Conservation (phyloP, 2,888 invertebrate species). For the Eurytoma californica region DNA sequence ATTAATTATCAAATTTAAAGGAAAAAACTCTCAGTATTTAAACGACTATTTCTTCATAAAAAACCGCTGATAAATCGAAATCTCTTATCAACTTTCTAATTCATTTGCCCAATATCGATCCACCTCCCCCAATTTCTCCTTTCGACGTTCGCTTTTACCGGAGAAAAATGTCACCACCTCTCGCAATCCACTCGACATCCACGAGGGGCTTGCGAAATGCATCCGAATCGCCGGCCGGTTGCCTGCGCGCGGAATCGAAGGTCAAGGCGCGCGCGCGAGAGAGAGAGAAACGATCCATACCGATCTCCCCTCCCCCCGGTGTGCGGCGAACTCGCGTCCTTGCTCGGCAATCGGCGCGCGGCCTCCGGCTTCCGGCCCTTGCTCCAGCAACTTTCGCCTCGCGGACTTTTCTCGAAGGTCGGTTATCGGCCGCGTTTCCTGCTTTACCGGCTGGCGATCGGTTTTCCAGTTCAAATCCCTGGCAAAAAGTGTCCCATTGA, state of each 20-base stretch:
- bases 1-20: too few species aligned
- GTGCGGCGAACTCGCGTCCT: slow-evolving; percentile 33
- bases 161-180: not conserved
- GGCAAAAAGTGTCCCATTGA: not conserved
- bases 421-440: slow-evolving; percentile 4
- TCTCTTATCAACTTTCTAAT: not conserved
- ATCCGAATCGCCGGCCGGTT: slow-evolving; percentile 2
- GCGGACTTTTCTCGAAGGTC: slow-evolving; percentile 29
- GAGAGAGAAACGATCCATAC: slow-evolving; percentile 14
- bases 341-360: slow-evolving; percentile 38
- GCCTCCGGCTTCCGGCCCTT: slow-evolving; percentile 44
- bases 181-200: not conserved
- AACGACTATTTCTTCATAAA: too few species aligned
- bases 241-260: slow-evolving; percentile 34
- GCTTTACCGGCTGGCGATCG: slow-evolving; percentile 2
- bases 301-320: not conserved
- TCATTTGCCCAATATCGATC: not conserved
- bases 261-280: slow-evolving; percentile 37
- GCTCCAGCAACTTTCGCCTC: slow-evolving; percentile 43
- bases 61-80: not conserved
- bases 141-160: not conserved
- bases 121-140: not conserved
- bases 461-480: not conserved
- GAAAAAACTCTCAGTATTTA: too few species aligned
- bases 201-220: not conserved